Evolutionary conservation across 1,140 invertebrate species (phyloP).

Genomic region (Polyergus mexicanus): DNA sequence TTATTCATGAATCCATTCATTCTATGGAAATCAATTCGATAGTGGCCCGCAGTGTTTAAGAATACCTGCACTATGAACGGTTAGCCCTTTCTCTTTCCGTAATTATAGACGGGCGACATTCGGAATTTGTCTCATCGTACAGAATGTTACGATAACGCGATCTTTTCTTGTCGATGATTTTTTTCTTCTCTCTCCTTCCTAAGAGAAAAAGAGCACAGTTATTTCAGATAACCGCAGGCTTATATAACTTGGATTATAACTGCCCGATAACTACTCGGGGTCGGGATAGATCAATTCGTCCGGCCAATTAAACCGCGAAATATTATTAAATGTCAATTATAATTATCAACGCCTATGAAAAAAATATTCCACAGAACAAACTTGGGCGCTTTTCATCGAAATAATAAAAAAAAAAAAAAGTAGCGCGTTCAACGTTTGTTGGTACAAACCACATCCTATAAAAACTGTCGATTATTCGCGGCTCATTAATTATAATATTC

Average conservation of each 20-base stretch:
- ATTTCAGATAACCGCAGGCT: background rate
- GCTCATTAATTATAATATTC: conserved; percentile 52
- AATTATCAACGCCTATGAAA: background rate
- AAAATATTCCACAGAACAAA: background rate
- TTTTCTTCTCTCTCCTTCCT: background rate
- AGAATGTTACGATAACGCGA: background rate
- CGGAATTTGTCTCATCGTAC: background rate
- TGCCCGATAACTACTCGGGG: background rate
- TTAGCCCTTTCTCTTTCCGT: conserved; percentile 32
- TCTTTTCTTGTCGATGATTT: background rate
- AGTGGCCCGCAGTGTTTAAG: conserved; percentile 57
- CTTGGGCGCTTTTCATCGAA: background rate
- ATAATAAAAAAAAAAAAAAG: conserved; percentile 6
- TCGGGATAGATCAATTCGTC: background rate
- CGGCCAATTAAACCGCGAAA: background rate
- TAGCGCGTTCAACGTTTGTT: background rate
- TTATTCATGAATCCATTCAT: conserved; percentile 72
- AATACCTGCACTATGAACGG: conserved; percentile 34
- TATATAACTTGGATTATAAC: background rate
- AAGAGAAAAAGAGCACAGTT: background rate
- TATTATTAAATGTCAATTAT: background rate
- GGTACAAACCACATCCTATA: background rate
- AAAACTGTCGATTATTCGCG: background rate
- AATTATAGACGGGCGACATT: conserved; percentile 28
- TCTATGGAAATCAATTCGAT: conserved; percentile 70